Conservation (phyloP, 2,113 vertebrate genomes). For the Lucifuga dentata region DNA sequence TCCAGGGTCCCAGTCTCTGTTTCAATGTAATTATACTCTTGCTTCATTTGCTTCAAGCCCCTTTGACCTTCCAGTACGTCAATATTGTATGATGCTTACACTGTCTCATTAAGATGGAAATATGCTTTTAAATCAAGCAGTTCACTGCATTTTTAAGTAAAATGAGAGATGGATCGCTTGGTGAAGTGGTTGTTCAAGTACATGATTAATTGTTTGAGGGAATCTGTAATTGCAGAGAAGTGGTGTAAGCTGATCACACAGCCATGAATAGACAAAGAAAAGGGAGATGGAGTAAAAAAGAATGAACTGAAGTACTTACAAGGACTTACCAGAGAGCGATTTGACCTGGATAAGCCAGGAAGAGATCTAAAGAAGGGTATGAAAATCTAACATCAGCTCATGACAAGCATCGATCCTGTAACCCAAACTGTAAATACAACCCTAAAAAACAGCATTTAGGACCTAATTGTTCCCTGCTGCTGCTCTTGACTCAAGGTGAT, state of each 20-base stretch:
- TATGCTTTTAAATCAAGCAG: constrained; percentile 46
- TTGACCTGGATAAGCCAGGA: constrained; percentile 13
- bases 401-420: constrained; percentile 82
- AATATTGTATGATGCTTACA: constrained; percentile 39
- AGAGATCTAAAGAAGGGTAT: constrained; percentile 27
- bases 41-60: constrained; percentile 66
- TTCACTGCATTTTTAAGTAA: constrained; percentile 39
- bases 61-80: constrained; percentile 61
- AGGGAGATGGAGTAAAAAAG: constrained; percentile 24
- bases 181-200: constrained; percentile 17
- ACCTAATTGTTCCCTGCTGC: constrained; percentile 86
- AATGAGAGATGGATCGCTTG: constrained; percentile 7
- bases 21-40: constrained; percentile 73
- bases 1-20: constrained; percentile 52
- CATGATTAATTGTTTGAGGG: constrained; percentile 8
- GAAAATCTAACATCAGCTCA: constrained; percentile 78
- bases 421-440: constrained; percentile 85
- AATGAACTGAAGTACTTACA: too few species aligned
- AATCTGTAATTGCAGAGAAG: not conserved
- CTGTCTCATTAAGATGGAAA: constrained; percentile 39
- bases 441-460: constrained; percentile 85
- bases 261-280: too few species aligned
- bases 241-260: not conserved
- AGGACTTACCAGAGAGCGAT: not conserved
- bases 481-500: constrained; percentile 85